Percentiles rank a stretch among this genome's conserved stretches.
phyloP scores from a whole-genome alignment of 2,797 vertebrate genomes.

The Diglossa cyanea region DNA sequence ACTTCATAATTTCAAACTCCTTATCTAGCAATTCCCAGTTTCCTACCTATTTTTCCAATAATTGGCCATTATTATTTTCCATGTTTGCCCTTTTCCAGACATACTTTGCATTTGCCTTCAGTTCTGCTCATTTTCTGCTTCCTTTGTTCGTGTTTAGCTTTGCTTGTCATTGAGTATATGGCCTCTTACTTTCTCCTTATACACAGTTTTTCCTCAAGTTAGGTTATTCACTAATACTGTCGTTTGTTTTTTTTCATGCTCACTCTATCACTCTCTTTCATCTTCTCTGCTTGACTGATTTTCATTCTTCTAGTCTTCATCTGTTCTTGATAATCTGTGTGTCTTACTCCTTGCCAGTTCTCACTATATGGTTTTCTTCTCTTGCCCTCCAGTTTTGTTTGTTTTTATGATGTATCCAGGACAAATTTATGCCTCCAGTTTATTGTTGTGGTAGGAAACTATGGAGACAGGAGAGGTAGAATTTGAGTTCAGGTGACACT shows the following conservation, averaged over 20 bases:
- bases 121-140: background rate
- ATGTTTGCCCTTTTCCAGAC: background rate
- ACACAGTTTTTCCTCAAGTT: background rate
- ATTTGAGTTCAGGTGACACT: background rate
- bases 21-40: background rate
- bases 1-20: background rate
- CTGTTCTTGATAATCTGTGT: background rate
- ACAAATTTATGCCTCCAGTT: background rate
- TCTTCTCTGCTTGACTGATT: background rate
- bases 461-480: background rate
- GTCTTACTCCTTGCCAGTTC: background rate
- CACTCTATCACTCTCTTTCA: background rate
- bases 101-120: background rate
- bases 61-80: background rate
- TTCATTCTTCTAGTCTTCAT: background rate
- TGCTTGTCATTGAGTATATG: background rate
- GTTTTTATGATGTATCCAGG: background rate
- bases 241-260: fast-evolving
- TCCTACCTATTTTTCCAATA: background rate
- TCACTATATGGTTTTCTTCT: background rate
- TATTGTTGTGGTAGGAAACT: background rate
- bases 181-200: background rate
- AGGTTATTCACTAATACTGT: background rate
- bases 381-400: background rate
- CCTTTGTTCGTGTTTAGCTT: background rate